Evolutionary conservation across 2,113 vertebrate species (phyloP).

Genomic region (Coturnix japonica): DNA sequence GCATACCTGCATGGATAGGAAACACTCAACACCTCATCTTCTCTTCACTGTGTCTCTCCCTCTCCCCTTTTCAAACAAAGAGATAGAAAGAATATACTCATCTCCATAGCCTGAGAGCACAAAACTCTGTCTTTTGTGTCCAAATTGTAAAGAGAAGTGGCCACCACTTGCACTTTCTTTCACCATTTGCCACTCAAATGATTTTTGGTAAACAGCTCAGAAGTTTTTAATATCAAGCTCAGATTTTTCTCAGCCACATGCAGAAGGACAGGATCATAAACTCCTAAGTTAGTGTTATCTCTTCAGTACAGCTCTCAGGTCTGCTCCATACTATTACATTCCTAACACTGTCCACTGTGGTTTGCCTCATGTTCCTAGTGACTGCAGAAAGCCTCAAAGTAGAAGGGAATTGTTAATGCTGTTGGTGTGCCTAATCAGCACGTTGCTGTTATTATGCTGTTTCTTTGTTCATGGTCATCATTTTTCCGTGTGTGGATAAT

Average conservation of each 20-base stretch:
- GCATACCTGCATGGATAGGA: neutral
- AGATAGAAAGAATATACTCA: neutral
- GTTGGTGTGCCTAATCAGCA: neutral
- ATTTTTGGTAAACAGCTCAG: neutral
- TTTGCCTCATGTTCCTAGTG: neutral
- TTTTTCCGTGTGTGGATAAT: neutral
- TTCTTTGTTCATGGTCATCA: neutral
- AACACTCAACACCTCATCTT: neutral
- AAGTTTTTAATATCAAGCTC: neutral
- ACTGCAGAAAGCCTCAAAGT: neutral
- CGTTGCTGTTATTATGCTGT: neutral
- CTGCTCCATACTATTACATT: neutral
- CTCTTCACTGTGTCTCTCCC: neutral
- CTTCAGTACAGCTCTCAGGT: neutral
- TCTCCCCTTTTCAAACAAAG: neutral
- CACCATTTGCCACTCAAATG: neutral
- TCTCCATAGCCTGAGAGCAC: neutral
- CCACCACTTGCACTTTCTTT: neutral
- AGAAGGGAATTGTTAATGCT: neutral
- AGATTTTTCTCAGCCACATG: neutral
- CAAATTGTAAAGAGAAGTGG: rapidly evolving
- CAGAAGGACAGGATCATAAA: neutral
- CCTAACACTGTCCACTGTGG: neutral
- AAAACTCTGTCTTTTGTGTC: neutral
- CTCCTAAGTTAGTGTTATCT: neutral